phyloP scores from a whole-genome alignment of 2,113 vertebrate genomes.

The Eulemur macaco region DNA sequence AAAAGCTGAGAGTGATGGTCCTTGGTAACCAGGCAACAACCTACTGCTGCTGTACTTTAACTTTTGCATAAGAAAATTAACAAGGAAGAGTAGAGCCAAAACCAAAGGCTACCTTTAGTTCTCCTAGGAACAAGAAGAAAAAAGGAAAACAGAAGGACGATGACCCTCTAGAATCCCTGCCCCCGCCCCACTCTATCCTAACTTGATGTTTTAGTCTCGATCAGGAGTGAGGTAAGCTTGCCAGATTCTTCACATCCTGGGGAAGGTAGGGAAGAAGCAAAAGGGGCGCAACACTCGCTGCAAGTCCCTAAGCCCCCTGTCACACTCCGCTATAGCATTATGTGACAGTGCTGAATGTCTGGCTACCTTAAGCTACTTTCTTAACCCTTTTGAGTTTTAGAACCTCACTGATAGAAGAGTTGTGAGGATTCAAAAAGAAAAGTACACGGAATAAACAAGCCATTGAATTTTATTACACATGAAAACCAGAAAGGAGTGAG shows the following conservation, averaged over 20 bases:
- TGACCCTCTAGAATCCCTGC: background rate
- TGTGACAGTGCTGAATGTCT: background rate
- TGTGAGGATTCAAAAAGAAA: background rate
- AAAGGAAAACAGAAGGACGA: background rate
- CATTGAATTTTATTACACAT: background rate
- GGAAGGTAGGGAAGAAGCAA: background rate
- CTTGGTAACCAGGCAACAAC: background rate
- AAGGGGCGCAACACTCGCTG: background rate
- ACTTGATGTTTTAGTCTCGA: background rate
- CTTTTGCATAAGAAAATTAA: constrained; percentile 24
- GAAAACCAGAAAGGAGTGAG: background rate
- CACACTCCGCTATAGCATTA: background rate
- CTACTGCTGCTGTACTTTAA: background rate
- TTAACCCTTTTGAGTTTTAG: background rate
- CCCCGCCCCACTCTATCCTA: background rate
- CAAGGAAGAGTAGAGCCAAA: background rate
- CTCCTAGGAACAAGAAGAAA: background rate
- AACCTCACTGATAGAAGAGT: background rate
- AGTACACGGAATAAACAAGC: background rate
- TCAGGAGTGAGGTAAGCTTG: background rate
- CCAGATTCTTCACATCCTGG: background rate
- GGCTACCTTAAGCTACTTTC: background rate
- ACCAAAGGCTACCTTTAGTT: background rate
- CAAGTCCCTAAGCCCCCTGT: background rate
- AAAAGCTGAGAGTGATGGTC: background rate